phyloP scores from a whole-genome alignment of 2,113 vertebrate species.

The Pseudolaguvia tuberculata region DNA sequence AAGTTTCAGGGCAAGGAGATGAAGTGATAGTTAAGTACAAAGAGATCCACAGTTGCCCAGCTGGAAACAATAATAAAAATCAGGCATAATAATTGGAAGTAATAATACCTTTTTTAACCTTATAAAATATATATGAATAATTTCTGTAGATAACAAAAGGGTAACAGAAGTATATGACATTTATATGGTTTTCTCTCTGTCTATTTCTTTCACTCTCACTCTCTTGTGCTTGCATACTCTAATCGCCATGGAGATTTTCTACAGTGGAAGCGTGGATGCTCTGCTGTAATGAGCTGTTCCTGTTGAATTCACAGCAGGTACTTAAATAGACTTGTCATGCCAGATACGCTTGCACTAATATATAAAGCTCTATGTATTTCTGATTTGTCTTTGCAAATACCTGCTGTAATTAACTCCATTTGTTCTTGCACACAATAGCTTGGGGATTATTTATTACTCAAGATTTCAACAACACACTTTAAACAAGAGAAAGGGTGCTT shows the following conservation, averaged over 20 bases:
- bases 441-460: slow-evolving; percentile 25
- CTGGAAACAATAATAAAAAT: slow-evolving; percentile 1
- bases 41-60: background rate
- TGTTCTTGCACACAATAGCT: slow-evolving; percentile 38
- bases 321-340: slow-evolving; percentile 54
- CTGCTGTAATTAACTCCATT: slow-evolving; percentile 46
- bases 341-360: slow-evolving; percentile 49
- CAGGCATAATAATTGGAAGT: background rate
- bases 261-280: slow-evolving; percentile 31
- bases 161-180: slow-evolving; percentile 43
- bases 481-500: no score
- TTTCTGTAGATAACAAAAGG: slow-evolving; percentile 12
- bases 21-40: background rate
- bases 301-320: slow-evolving; percentile 52
- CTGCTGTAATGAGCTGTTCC: slow-evolving; percentile 53
- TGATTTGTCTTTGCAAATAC: slow-evolving; percentile 45
- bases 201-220: background rate
- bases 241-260: slow-evolving; percentile 51
- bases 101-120: background rate
- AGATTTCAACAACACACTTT: slow-evolving; percentile 13
- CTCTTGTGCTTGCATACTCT: slow-evolving; percentile 26
- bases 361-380: slow-evolving; percentile 53
- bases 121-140: background rate
- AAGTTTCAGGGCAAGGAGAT: background rate
- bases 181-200: slow-evolving; percentile 19